A percentile compares a stretch with the other conserved stretches of the same genome.
Evolutionary conservation across 2,797 vertebrate species (phyloP).

Genomic region (Alauda arvensis): DNA sequence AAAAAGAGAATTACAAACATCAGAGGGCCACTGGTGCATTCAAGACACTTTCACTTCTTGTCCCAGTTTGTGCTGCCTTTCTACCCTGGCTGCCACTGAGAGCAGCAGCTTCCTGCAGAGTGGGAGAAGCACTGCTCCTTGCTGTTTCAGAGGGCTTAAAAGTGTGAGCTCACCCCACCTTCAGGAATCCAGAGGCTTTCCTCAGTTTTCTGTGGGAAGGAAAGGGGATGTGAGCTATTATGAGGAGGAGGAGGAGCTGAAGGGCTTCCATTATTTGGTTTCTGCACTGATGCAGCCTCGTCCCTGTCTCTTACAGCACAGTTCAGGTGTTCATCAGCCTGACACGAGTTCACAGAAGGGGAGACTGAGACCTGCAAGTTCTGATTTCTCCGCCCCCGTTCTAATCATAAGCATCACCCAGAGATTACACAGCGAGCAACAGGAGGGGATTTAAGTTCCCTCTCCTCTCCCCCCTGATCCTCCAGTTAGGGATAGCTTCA

Average conservation of each 20-base stretch:
- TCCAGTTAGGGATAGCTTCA: neutral
- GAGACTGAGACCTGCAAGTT: neutral
- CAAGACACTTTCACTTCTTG: neutral
- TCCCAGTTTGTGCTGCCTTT: neutral
- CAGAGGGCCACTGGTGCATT: neutral
- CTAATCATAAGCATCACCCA: neutral
- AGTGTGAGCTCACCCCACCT: neutral
- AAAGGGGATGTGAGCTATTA: neutral
- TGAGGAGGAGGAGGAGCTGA: neutral
- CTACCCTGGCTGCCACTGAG: neutral
- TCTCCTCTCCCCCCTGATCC: neutral
- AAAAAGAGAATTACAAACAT: constrained; percentile 8
- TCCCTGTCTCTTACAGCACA: neutral
- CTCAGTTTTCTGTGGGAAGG: neutral
- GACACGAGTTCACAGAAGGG: neutral
- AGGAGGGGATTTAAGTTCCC: neutral
- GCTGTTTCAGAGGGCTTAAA: neutral
- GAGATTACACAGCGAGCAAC: neutral
- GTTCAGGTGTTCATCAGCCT: neutral
- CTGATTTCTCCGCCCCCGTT: neutral
- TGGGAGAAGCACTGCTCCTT: neutral
- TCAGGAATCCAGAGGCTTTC: neutral
- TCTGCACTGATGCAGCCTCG: neutral
- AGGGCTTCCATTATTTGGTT: neutral
- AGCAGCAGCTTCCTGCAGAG: neutral